Conservation (phyloP, 2,888 invertebrate genomes). For the Linnaemya tessellans region DNA sequence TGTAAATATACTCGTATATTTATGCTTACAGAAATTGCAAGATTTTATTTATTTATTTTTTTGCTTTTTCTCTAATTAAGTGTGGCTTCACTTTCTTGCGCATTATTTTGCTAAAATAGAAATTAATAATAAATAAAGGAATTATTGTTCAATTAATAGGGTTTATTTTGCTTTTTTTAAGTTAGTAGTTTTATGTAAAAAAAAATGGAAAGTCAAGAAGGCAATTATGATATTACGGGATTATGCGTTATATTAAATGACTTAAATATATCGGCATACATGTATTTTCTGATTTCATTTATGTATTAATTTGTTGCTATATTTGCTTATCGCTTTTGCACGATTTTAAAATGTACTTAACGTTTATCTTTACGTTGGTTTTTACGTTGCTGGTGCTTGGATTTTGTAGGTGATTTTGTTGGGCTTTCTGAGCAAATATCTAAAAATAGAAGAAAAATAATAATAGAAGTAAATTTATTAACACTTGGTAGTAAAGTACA, state of each 20-base stretch:
- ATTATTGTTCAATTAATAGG: slow-evolving; percentile 34
- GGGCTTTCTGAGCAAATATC: slow-evolving; percentile 35
- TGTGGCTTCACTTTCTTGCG: slow-evolving; percentile 42
- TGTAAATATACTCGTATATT: slow-evolving; percentile 24
- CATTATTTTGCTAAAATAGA: slow-evolving; percentile 35
- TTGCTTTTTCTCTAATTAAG: background rate
- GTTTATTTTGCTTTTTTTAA: slow-evolving; percentile 7
- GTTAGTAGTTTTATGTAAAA: slow-evolving; percentile 11
- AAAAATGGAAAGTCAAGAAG: slow-evolving; percentile 68
- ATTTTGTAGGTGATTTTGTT: slow-evolving; percentile 51
- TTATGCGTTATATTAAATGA: slow-evolving; percentile 40
- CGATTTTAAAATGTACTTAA: slow-evolving; percentile 56
- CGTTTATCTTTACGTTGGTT: slow-evolving; percentile 73
- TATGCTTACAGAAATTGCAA: slow-evolving; percentile 36
- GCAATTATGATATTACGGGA: slow-evolving; percentile 25
- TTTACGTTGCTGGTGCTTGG: slow-evolving; percentile 72
- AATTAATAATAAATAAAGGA: slow-evolving; percentile 30
- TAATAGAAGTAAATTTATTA: slow-evolving; percentile 3
- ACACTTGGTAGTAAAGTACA: background rate
- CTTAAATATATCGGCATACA: slow-evolving; percentile 47
- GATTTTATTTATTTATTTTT: no score
- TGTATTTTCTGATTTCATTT: slow-evolving; percentile 5
- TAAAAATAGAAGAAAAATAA: background rate
- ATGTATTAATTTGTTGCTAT: no score
- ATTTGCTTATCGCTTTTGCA: background rate